Conservation (phyloP, 2,113 vertebrate species). For the Pitta sordida region DNA sequence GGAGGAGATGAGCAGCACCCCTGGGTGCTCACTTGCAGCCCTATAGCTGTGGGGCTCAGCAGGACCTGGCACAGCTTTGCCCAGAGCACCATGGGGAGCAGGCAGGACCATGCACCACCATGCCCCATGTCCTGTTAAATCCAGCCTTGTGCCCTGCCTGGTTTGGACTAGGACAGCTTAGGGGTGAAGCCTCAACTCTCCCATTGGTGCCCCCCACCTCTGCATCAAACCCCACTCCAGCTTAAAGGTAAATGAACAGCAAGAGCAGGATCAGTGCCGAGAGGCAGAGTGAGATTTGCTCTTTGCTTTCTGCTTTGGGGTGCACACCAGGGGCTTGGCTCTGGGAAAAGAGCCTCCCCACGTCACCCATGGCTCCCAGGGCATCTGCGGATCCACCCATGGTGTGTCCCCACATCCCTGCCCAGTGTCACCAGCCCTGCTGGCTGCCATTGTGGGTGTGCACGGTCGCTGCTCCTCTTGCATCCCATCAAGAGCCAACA, state of each 20-base stretch:
- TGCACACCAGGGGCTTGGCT: not conserved
- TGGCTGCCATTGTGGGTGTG: not conserved
- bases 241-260: accelerated
- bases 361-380: not conserved
- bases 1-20: not conserved
- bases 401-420: not conserved
- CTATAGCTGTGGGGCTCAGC: not conserved
- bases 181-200: not conserved
- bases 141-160: not conserved
- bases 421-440: accelerated
- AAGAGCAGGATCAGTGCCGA: not conserved
- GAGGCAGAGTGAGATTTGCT: not conserved
- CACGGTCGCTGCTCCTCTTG: accelerated
- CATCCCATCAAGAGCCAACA: accelerated
- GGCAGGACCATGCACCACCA: accelerated
- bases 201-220: not conserved
- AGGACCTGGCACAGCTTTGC: not conserved
- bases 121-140: not conserved
- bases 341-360: accelerated
- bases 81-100: not conserved
- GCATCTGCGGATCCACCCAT: not conserved
- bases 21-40: not conserved
- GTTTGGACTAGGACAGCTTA: not conserved
- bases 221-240: not conserved
- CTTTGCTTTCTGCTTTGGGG: not conserved